These are phyloP conservation scores for Athetis lepigone DNA, from an alignment of 2,888 invertebrate species.

Conservation along the genomic window DNA sequence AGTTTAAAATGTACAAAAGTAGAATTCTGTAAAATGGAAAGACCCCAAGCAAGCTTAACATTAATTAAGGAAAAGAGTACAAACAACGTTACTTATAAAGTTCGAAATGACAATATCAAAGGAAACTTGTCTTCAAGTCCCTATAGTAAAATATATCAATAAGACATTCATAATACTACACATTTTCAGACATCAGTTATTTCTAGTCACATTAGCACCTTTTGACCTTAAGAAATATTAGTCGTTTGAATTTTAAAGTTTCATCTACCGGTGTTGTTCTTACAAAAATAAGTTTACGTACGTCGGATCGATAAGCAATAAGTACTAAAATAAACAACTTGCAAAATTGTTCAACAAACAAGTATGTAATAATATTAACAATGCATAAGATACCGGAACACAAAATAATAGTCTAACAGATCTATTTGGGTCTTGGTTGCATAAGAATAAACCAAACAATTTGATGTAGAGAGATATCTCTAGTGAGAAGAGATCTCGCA, in stretches of 20 bases:
- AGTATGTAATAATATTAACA: conserved; percentile 11
- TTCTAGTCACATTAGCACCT: neutral
- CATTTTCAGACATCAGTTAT: neutral
- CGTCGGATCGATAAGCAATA: conserved; percentile 17
- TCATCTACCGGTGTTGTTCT: neutral
- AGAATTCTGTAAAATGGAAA: conserved; percentile 2
- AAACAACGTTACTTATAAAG: conserved; percentile 5
- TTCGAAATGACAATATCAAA: conserved; percentile 9
- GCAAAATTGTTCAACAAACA: conserved; percentile 25
- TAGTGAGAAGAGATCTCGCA: conserved; percentile 16
- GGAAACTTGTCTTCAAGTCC: neutral
- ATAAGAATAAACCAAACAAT: conserved; percentile 9
- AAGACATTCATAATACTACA: neutral
- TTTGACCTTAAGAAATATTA: neutral
- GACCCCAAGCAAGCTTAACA: neutral
- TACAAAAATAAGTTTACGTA: conserved; percentile 1
- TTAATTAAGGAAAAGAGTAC: neutral
- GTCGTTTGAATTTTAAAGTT: neutral
- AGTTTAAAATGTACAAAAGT: neutral
- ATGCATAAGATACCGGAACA: conserved; percentile 2
- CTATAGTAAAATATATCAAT: conserved; percentile 8
- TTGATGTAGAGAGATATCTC: too few relatives aligned
- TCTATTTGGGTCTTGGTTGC: conserved; percentile 21
- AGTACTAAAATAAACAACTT: conserved; percentile 53
- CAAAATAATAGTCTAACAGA: conserved; percentile 32